Evolutionary conservation across 2,113 vertebrate species (phyloP), one percentile per base, ranked within the genome.

Genomic region (Thermophis baileyi): DNA sequence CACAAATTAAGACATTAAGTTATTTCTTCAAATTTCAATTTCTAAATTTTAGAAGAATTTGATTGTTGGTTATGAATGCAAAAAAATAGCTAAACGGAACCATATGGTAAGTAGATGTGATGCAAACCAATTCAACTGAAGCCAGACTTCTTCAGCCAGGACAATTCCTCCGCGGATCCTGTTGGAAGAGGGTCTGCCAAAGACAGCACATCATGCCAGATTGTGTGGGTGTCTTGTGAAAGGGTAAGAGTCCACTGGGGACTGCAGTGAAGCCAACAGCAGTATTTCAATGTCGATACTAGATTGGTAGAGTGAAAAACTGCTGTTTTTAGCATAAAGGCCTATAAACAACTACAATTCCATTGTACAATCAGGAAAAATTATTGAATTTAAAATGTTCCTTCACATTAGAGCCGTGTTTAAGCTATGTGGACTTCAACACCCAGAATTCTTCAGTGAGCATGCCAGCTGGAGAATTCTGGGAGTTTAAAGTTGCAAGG

Each of bases 11-110:
- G 30, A 91, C 0, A 0, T 50, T 93, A 88, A n/a, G 91, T 40
- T 2, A 50, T 40, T 63, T 93, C 30, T 35, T 69, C 63, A 85
- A 90, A 47, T 51, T 81, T 85, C 74, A 30, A 87, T 44, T 92
- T 94, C 87, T 55, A 50, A 20, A 47, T 92, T 90, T 87, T 92
- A 90, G 54, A 57, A 25, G 24, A 7, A 87, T 87, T 27, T 94
- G 18, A 40, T 91, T 35, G 30, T 57, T 93, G 6, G 69, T 95
- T 1, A 0, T 89, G 20, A 3, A 90, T 12, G 14, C 55, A 85
- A 51, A 35, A 1, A 46, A 85, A 35, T 44, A 47, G 20, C 85
- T 95, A 81, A 7, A 92, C 49, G 51, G 3, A 89, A 4, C 35
- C 90, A 88, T 89, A 88, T 55, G 81, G 2, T n/a, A 16, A 92